Percentiles rank a stretch among this genome's conserved stretches.
Evolutionary conservation across 92 coral and sea anemone genomes (phyloP).

Genomic region (Siderastrea radians): DNA sequence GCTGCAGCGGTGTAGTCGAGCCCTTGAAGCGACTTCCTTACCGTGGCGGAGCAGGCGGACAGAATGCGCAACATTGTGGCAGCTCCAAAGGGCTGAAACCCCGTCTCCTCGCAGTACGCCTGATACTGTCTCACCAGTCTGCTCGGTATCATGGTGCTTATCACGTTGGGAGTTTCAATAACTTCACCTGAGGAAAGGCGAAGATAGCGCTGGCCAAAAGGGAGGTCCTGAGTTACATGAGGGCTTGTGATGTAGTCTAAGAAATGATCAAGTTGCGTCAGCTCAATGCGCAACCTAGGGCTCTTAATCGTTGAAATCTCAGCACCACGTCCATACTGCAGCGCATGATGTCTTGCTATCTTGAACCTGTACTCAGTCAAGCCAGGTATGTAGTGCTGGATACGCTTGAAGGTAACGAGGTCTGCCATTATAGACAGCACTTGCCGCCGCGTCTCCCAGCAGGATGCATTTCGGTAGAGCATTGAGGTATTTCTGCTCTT

Average conservation of each 20-base stretch:
- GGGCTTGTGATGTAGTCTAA: conserved; percentile 11
- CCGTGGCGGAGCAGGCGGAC: conserved; percentile 21
- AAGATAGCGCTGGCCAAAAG: conserved; percentile 60
- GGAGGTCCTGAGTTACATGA: conserved; percentile 18
- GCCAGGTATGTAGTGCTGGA: conserved; percentile 19
- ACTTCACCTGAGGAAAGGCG: conserved; percentile 43
- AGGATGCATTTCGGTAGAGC: neutral
- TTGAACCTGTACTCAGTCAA: conserved; percentile 18
- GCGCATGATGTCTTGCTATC: conserved; percentile 25
- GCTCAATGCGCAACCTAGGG: conserved; percentile 7
- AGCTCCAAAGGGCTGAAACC: conserved; percentile 23
- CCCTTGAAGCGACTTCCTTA: conserved; percentile 20
- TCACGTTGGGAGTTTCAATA: conserved; percentile 52
- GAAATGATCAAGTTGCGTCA: conserved; percentile 6
- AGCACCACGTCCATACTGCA: conserved; percentile 4
- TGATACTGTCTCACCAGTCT: conserved; percentile 42
- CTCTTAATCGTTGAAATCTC: neutral
- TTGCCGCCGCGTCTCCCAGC: conserved; percentile 25
- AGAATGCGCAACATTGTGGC: conserved; percentile 31
- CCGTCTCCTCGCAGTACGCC: conserved; percentile 31
- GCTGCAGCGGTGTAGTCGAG: conserved; percentile 41
- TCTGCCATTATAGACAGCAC: conserved; percentile 24
- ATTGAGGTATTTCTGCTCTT: conserved; percentile 11
- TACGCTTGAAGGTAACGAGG: neutral
- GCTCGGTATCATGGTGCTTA: conserved; percentile 41